phyloP scores from a whole-genome alignment of 2,888 invertebrate species.

The Tipula helvola region DNA sequence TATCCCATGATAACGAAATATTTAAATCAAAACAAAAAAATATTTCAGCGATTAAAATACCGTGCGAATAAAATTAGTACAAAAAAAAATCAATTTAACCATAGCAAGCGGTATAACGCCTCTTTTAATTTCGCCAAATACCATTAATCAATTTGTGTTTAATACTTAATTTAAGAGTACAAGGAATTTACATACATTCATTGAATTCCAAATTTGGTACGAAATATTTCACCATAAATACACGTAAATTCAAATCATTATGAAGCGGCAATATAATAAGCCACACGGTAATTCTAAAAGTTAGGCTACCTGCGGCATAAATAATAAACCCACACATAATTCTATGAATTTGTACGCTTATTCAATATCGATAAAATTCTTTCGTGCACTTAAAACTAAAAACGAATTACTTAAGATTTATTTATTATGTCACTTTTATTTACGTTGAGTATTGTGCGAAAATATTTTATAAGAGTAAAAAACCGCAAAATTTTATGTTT shows the following conservation, averaged over 20 bases:
- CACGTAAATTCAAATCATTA: not conserved
- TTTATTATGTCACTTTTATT: not conserved
- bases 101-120: not conserved
- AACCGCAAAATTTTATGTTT: not conserved
- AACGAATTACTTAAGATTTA: not conserved
- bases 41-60: not conserved
- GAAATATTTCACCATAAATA: not conserved
- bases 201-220: not conserved
- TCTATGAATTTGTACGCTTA: not conserved
- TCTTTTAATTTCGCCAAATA: not conserved
- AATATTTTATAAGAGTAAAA: not conserved
- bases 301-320: not conserved
- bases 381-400: not conserved
- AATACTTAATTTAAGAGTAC: not conserved
- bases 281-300: not conserved
- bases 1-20: not conserved
- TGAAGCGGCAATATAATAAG: too few species aligned
- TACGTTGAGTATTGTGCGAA: not conserved
- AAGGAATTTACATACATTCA: not conserved
- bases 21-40: not conserved
- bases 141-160: not conserved
- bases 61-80: not conserved
- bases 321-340: not conserved
- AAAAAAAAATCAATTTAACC: not conserved
- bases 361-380: not conserved